Conservation (phyloP, 2,797 vertebrate species). For the Erpetoichthys calabaricus region DNA sequence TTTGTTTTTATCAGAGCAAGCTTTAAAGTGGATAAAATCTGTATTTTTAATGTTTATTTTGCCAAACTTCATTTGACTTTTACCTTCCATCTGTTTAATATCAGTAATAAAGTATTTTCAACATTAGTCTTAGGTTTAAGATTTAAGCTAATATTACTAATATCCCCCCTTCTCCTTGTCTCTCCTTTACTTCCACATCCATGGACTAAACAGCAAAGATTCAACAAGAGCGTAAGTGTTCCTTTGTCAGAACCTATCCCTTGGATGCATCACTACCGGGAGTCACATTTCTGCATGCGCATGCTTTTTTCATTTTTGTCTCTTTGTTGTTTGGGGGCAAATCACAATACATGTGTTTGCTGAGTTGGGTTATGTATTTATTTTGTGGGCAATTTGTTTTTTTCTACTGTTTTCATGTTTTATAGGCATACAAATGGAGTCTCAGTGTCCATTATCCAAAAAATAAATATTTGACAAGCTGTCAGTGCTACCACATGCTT, state of each 20-base stretch:
- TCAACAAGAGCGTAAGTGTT: slow-evolving; percentile 82
- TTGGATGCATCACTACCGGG: slow-evolving; percentile 7
- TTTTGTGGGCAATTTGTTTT: neutral
- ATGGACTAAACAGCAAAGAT: slow-evolving; percentile 89
- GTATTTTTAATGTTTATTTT: too few relatives aligned
- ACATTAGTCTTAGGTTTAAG: neutral
- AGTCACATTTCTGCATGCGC: neutral
- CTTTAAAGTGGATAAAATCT: too few relatives aligned
- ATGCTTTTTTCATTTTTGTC: too few relatives aligned
- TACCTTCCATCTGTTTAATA: neutral
- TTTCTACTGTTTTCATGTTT: neutral
- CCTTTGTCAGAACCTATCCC: slow-evolving; percentile 13
- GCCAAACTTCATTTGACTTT: slow-evolving; percentile 1
- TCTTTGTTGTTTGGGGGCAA: neutral
- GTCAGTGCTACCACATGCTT: too few relatives aligned
- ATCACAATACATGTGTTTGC: neutral
- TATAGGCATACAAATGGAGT: too few relatives aligned
- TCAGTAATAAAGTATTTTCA: too few relatives aligned
- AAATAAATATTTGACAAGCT: too few relatives aligned
- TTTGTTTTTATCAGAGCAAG: too few relatives aligned
- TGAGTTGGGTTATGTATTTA: fast-evolving
- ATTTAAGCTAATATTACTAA: slow-evolving; percentile 26
- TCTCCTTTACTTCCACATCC: slow-evolving; percentile 32
- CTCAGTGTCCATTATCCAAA: too few relatives aligned
- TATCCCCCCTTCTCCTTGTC: slow-evolving; percentile 33